phyloP scores from a whole-genome alignment of 2,797 vertebrate genomes.

The Craterocephalus amniculus region DNA sequence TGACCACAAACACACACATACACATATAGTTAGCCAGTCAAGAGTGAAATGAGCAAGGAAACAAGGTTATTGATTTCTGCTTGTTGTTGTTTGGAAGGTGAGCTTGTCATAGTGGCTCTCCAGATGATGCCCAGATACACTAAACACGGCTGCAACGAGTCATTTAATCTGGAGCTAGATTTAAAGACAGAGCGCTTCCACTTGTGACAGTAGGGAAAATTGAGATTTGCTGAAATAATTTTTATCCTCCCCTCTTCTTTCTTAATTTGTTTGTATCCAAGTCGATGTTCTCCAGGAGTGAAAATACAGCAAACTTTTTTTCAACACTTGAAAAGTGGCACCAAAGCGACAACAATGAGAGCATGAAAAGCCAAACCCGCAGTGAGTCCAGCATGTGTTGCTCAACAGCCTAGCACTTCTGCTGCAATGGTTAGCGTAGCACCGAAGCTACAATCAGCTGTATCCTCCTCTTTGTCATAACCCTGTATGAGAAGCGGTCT shows the following conservation, averaged over 20 bases:
- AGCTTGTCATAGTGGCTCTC: slow-evolving; percentile 51
- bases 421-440: too few relatives aligned
- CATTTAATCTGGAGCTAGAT: slow-evolving; percentile 46
- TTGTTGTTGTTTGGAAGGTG: slow-evolving; percentile 59
- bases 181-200: slow-evolving; percentile 28
- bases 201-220: neutral
- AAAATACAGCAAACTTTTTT: too few relatives aligned
- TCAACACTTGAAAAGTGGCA: neutral
- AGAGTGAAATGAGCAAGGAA: slow-evolving; percentile 42
- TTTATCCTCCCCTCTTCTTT: neutral
- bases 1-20: slow-evolving; percentile 16
- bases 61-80: slow-evolving; percentile 60
- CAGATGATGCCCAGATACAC: slow-evolving; percentile 51
- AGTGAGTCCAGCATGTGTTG: too few relatives aligned
- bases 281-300: too few relatives aligned
- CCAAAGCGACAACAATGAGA: neutral
- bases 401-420: too few relatives aligned
- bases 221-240: neutral
- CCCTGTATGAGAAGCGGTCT: too few relatives aligned
- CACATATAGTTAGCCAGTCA: slow-evolving; percentile 22
- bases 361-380: too few relatives aligned
- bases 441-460: too few relatives aligned
- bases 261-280: neutral
- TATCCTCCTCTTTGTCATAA: too few relatives aligned
- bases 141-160: slow-evolving; percentile 38